Evolutionary conservation across 2,888 invertebrate species (phyloP).

Genomic region (Drosophila mettleri): DNA sequence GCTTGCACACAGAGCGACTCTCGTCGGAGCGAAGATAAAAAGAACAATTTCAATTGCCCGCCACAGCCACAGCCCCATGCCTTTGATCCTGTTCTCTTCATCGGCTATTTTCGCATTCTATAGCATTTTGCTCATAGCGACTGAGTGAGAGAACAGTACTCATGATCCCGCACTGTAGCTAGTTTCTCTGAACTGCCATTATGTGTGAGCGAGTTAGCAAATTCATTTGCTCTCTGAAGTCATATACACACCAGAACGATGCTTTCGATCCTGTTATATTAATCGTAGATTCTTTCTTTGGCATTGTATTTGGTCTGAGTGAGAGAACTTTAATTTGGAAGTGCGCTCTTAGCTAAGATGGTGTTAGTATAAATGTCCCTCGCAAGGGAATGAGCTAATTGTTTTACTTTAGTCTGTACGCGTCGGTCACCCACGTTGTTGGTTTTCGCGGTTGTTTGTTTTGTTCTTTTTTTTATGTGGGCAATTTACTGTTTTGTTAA

Average conservation of each 20-base stretch:
- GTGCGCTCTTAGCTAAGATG: not conserved
- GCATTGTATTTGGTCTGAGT: not conserved
- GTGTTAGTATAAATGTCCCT: not conserved
- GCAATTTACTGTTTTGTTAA: not conserved
- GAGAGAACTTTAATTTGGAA: not conserved
- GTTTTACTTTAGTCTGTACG: conserved; percentile 4
- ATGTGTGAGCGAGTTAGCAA: not conserved
- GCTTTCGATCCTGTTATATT: not conserved
- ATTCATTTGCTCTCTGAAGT: not conserved
- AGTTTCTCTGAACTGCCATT: no score
- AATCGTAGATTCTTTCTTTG: not conserved
- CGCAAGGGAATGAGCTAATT: not conserved
- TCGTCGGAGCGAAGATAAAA: not conserved
- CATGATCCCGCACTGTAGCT: not conserved
- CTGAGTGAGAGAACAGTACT: not conserved
- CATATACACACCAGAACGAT: not conserved
- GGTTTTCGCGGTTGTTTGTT: not conserved
- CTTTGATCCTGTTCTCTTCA: not conserved
- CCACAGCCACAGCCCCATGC: no score
- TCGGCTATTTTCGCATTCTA: not conserved
- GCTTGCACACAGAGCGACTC: not conserved
- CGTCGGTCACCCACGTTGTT: not conserved
- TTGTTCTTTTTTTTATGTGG: not conserved
- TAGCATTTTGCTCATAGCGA: not conserved
- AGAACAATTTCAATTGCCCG: not conserved